These are phyloP conservation scores for Helleia helle DNA, from an alignment of 2,888 invertebrate species.

Conservation along the genomic window DNA sequence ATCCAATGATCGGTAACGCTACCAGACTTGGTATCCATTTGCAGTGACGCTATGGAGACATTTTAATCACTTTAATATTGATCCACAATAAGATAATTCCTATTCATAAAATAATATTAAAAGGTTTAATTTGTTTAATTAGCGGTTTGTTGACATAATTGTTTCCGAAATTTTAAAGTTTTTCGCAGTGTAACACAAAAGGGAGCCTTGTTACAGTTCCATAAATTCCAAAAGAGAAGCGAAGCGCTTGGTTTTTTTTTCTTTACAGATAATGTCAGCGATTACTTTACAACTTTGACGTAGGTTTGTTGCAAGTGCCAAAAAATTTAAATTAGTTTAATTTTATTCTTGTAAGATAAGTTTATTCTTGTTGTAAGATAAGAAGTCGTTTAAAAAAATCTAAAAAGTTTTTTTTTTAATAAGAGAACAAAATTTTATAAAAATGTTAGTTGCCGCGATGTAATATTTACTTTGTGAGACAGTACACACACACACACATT, in stretches of 20 bases:
- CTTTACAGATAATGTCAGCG: conserved; percentile 60
- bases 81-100: conserved; percentile 38
- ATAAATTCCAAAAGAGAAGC: conserved; percentile 75
- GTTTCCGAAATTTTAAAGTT: conserved; percentile 47
- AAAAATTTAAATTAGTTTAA: too few species aligned
- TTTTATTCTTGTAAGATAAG: too few species aligned
- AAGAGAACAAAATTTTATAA: too few species aligned
- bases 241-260: conserved; percentile 67
- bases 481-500: too few species aligned
- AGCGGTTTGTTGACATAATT: conserved; percentile 59
- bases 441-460: too few species aligned
- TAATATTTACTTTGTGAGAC: too few species aligned
- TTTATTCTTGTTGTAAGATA: too few species aligned
- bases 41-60: conserved; percentile 45
- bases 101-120: conserved; percentile 32
- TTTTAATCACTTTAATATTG: conserved; percentile 45
- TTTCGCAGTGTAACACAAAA: conserved; percentile 60
- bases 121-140: conserved; percentile 35
- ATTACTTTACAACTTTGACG: conserved; percentile 52
- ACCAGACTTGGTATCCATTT: conserved; percentile 63
- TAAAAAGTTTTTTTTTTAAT: too few species aligned
- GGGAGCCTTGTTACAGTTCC: conserved; percentile 71
- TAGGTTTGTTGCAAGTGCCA: conserved; percentile 34
- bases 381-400: too few species aligned
- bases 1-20: conserved; percentile 61